Evolutionary conservation across 2,797 vertebrate genomes (phyloP).

Genomic region (Choloepus didactylus): DNA sequence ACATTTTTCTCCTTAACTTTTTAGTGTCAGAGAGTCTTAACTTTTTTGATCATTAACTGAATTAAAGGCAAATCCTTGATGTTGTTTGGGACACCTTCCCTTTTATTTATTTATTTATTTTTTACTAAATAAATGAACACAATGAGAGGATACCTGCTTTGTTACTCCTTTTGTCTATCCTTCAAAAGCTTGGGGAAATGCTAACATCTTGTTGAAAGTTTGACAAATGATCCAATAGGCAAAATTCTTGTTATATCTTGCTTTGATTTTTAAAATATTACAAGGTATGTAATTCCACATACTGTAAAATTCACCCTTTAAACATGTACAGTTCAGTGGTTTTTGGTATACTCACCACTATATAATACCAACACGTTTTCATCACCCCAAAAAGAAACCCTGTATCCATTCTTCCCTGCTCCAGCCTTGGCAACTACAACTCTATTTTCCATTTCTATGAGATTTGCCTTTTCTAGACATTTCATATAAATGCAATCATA

Average conservation of each 20-base stretch:
- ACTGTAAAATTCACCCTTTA: not conserved
- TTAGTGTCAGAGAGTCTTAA: constrained; percentile 31
- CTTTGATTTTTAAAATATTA: not conserved
- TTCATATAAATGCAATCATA: not conserved
- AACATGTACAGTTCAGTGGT: not conserved
- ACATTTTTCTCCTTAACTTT: constrained; percentile 21
- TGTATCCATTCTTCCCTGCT: not conserved
- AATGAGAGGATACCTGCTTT: constrained; percentile 12
- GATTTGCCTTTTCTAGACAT: not conserved
- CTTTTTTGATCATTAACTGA: not conserved
- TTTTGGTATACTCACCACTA: not conserved
- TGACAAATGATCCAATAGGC: constrained; percentile 32
- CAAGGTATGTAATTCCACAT: constrained; percentile 21
- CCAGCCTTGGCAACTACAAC: not conserved
- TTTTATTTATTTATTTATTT: constrained; percentile 19
- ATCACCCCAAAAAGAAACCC: not conserved
- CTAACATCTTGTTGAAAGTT: not conserved
- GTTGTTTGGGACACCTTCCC: not conserved
- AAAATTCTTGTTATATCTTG: constrained; percentile 57
- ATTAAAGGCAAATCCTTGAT: constrained; percentile 40
- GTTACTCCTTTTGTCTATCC: not conserved
- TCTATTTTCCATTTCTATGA: not conserved
- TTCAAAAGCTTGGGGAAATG: constrained; percentile 26
- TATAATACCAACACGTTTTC: not conserved
- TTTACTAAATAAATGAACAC: constrained; percentile 46